phyloP scores from a whole-genome alignment of 2,113 vertebrate species.

The Gobius niger region DNA sequence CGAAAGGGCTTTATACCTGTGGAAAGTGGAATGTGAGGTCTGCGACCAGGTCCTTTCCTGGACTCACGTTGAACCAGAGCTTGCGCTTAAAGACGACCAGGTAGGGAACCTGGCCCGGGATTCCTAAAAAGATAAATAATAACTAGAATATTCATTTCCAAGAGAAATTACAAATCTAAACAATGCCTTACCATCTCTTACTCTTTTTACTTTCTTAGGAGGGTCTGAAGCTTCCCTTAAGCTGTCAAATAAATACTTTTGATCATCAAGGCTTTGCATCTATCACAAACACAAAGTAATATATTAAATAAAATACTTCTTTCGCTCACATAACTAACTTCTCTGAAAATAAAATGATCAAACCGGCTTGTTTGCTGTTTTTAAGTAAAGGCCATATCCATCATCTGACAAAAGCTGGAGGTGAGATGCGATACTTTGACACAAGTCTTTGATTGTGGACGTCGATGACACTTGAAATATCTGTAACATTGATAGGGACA shows the following conservation, averaged over 20 bases:
- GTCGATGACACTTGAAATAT: constrained; percentile 82
- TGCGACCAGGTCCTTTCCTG: constrained; percentile 86
- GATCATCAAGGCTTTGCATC: constrained; percentile 85
- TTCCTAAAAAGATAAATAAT: constrained; percentile 56
- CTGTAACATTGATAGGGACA: constrained; percentile 58
- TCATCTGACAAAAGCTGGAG: constrained; percentile 83
- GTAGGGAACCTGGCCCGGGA: constrained; percentile 61
- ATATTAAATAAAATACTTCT: not conserved
- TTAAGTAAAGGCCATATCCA: constrained; percentile 91
- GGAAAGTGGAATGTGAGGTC: constrained; percentile 92
- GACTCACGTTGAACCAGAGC: constrained; percentile 88
- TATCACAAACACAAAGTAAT: constrained; percentile 46
- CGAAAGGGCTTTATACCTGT: constrained; percentile 72
- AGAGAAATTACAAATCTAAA: not conserved
- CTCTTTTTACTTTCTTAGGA: constrained; percentile 80
- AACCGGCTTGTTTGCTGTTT: constrained; percentile 79
- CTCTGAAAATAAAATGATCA: not conserved
- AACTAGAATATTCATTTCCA: not conserved
- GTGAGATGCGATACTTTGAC: constrained; percentile 70
- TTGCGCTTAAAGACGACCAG: constrained; percentile 91
- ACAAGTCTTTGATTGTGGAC: constrained; percentile 80
- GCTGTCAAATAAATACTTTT: constrained; percentile 92
- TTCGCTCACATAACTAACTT: not conserved
- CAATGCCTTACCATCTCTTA: constrained; percentile 80
- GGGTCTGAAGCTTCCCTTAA: constrained; percentile 82